phyloP scores from a whole-genome alignment of 2,888 invertebrate genomes.

The Drosophila neonasuta region DNA sequence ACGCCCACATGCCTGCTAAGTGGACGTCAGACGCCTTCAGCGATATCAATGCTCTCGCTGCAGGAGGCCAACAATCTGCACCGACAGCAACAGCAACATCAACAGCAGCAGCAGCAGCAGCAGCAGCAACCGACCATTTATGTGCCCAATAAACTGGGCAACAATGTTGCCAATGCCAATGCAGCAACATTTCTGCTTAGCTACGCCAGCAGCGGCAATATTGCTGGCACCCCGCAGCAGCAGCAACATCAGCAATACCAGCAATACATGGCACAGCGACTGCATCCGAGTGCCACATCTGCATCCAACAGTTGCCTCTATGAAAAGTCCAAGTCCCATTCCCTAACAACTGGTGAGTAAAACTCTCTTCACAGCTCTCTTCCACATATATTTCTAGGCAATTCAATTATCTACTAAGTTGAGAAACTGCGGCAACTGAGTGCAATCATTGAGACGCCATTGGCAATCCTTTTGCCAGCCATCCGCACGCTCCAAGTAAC shows the following conservation, averaged over 20 bases:
- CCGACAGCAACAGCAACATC: constrained; percentile 43
- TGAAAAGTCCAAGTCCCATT: constrained; percentile 56
- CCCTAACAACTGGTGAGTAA: constrained; percentile 72
- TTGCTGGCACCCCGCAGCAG: constrained; percentile 63
- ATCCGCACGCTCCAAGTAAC: constrained; percentile 7
- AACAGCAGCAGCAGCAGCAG: constrained; percentile 38
- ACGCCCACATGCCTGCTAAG: constrained; percentile 69
- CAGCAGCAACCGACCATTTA: constrained; percentile 60
- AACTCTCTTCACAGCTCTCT: not conserved
- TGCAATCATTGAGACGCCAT: constrained; percentile 65
- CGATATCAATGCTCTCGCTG: constrained; percentile 73
- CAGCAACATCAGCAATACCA: constrained; percentile 70
- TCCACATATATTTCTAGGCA: not conserved
- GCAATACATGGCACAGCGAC: constrained; percentile 69
- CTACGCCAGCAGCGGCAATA: constrained; percentile 72
- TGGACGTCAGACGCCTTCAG: constrained; percentile 77
- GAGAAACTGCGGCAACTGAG: constrained; percentile 28
- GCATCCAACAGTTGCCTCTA: constrained; percentile 57
- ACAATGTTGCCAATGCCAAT: constrained; percentile 51
- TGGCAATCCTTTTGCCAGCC: constrained; percentile 27
- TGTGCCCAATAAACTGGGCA: constrained; percentile 58
- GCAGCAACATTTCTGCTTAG: constrained; percentile 64
- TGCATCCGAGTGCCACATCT: constrained; percentile 65
- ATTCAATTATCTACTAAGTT: not conserved
- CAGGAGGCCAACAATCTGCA: constrained; percentile 69